Base-by-base conservation (phyloP, 2,113 vertebrate genomes). In the Noturus placidus region DNA sequence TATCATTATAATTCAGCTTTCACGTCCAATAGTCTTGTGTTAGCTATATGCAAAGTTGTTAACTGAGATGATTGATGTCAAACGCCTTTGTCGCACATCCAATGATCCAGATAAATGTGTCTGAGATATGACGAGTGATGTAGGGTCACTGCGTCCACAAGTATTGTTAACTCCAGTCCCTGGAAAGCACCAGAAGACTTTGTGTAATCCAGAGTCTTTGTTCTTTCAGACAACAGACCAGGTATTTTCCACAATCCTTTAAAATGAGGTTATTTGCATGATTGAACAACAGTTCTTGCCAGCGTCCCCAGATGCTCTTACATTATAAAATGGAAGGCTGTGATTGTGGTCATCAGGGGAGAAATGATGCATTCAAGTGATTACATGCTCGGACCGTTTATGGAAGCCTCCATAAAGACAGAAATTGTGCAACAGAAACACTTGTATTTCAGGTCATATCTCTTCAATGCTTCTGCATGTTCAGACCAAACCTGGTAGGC, bases 311-410 rank as follows among this genome's bases (percentile, higher is more conserved):
- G 46, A 70, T 69, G 61, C 38, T 69, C n/a, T 70, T 52, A 33
- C 63, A 52, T 72, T 87, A 74, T 19, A 50, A 19, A 83, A 72
- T 74, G 78, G 25, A 80, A 83, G 67, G 67, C 56, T 74, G 79
- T 56, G 52, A 82, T 87, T 50, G 63, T 84, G 30, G 27, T 63
- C 38, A 84, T 84, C 27, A 22, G 13, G 63, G 46, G 38, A 20
- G 42, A 69, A 84, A 69, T 52, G 25, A 83, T 54, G 38, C 15
- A 38, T 52, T 69, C 30, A 33, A 70, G 8, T 17, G 65, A 11
- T 19, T 50, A 50, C n/a, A 13, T 9, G 65, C 56, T 54, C 46
- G 17, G 50, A 70, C 30, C 19, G 76, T 79, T 79, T 54, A 30
- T 19, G 3, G n/a, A 33, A 17, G n/a, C 30, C 76, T 79, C 27